Evolutionary conservation across 2,888 invertebrate species (phyloP).

Genomic region (Bugulina stolonifera): DNA sequence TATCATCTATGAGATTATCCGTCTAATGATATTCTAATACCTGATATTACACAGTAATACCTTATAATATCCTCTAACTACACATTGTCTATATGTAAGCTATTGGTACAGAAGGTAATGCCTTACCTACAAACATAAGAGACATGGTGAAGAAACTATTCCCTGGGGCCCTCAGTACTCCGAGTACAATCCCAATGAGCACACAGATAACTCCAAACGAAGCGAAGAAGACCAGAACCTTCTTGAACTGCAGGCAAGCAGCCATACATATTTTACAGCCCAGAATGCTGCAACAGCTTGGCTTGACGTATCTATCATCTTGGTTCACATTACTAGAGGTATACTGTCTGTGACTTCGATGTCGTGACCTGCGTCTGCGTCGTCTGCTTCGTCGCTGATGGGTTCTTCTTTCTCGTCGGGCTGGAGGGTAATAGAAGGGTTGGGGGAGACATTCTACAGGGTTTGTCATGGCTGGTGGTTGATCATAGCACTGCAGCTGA

Average conservation of each 20-base stretch:
- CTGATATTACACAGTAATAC: too few relatives aligned
- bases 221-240: slow-evolving; percentile 47
- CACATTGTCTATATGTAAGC: too few relatives aligned
- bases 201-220: slow-evolving; percentile 48
- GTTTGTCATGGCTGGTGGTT: too few relatives aligned
- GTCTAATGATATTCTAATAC: too few relatives aligned
- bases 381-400: not conserved
- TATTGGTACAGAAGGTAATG: too few relatives aligned
- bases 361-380: not conserved
- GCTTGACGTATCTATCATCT: not conserved
- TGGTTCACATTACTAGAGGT: not conserved
- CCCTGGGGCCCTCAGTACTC: slow-evolving; percentile 43
- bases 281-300: slow-evolving; percentile 14
- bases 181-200: slow-evolving; percentile 48
- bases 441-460: too few relatives aligned
- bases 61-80: too few relatives aligned
- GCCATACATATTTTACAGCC: slow-evolving; percentile 7
- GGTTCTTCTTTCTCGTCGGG: not conserved
- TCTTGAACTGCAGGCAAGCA: slow-evolving; percentile 36
- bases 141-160: slow-evolving; percentile 47
- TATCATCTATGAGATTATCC: too few relatives aligned
- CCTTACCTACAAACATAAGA: slow-evolving; percentile 52
- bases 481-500: too few relatives aligned
- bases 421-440: not conserved
- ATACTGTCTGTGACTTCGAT: not conserved